These are phyloP conservation scores for Podilymbus podiceps DNA, from an alignment of 2,113 vertebrate genomes.

Conservation along the genomic window DNA sequence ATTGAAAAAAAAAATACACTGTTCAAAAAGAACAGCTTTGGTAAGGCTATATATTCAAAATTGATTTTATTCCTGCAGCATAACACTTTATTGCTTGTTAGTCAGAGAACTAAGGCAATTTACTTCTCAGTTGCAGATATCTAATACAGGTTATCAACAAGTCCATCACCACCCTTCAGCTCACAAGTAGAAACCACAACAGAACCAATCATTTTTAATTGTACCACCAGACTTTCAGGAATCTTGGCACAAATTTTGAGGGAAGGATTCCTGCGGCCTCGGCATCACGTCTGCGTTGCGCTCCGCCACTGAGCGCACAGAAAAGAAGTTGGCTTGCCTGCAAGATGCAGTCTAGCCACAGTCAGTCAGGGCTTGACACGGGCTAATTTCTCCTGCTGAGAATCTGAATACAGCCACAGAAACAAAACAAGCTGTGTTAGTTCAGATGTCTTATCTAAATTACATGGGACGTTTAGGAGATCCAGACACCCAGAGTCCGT, in stretches of 20 bases:
- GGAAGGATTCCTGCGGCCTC: not conserved
- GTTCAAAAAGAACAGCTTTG: not conserved
- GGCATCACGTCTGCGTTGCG: not conserved
- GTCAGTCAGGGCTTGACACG: not conserved
- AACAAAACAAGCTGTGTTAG: not conserved
- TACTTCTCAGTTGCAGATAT: not conserved
- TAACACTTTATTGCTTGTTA: not conserved
- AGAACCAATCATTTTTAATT: not conserved
- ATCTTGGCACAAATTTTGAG: not conserved
- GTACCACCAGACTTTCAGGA: not conserved
- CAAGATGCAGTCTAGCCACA: not conserved
- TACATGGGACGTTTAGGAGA: not conserved
- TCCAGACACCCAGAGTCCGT: not conserved
- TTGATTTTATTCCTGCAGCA: not conserved
- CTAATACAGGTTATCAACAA: not conserved
- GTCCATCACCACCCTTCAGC: not conserved
- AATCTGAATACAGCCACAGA: not conserved
- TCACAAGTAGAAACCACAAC: not conserved
- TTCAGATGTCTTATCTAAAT: not conserved
- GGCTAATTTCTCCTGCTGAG: not conserved
- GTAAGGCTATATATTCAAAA: not conserved
- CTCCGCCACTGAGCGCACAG: not conserved
- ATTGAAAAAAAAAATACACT: not conserved
- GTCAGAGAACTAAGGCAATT: not conserved
- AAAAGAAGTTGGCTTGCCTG: not conserved